Base-by-base conservation (phyloP, 2,888 invertebrate species). In the Artemia sp. region DNA sequence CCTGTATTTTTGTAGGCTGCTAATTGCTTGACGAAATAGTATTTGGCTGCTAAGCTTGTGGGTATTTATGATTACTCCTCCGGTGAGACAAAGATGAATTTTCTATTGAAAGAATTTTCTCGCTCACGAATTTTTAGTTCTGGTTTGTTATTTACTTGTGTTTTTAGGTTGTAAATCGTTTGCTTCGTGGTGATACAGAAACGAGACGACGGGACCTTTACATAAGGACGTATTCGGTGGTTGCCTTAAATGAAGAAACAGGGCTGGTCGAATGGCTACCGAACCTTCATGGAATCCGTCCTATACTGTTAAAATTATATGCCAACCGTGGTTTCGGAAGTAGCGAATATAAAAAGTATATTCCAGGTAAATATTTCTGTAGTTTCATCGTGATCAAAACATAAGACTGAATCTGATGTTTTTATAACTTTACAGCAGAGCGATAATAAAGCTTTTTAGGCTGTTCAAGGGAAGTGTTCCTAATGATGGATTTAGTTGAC, bases 201-300 rank as follows among this genome's bases (percentile, higher is more conserved):
- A 88, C 93, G 0, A 82, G 92, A 52, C 84, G 87, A 71, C 81
- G 92, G 64, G 81, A 89, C 68, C 83, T 96, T 0, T 87, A 88
- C 74, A 94, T 98, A 72, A 82, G 95, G 71, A 92, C 96, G 53
- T 88, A 86, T 76, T 83, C 84, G 68, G 98, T 97, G 1, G 84
- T 92, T 52, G 96, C 98, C 0, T 80, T 98, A 70, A 93, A 92
- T 75, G 94, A 96, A 78, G 89, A 91, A 76, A 94, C 95, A 76
- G 98, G 98, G 0, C 79, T 98, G 70, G 87, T 98, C 70, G 96
- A 98, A 78, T 98, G 96, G 95, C 85, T 98, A 53, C 88, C 89
- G 0, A 89, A 96, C 78, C 82, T 97, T 51, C 81, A 86, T 10
- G 88, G 89, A 0, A 80, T 90, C 53, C 82, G 92, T 68, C 84